Evolutionary conservation across 2,113 vertebrate genomes (phyloP), one percentile per base, ranked within the genome.

Genomic region (Callaeas wilsoni): DNA sequence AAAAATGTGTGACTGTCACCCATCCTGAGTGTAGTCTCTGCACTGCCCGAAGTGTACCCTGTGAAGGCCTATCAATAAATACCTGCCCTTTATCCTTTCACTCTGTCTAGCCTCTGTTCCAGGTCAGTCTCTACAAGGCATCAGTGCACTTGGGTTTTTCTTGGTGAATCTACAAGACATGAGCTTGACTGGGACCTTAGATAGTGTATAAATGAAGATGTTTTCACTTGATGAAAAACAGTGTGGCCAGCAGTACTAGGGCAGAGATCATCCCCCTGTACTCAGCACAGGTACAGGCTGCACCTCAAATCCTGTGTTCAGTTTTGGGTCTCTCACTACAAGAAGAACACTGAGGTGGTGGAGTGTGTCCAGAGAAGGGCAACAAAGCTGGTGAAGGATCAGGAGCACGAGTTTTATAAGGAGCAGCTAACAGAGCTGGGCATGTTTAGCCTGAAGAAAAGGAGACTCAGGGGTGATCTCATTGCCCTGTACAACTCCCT

Each of bases 391-490:
- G 3, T 7, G 33, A 59, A 65, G 27, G 37, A 32, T 37, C 22
- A 67, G 37, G 18, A 81, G 27, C 37, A 33, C 27, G 16, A 6
- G 10, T 16, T 12, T 14, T 67, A 20, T n/a, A 13, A 71, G 50
- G 35, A 44, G 27, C 3, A 37, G 21, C 22, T 64, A 22, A 44
- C 19, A 37, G 15, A 74, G 10, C 5, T 67, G 52, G 4, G 2
- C 0, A 0, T n/a, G 4, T 39, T 74, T 25, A 39, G 3, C 29
- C 33, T 37, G 33, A 12, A 59, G 14, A 27, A 73, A 73, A 49
- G n/a, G 22, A 65, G 22, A 15, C 2, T 65, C 35, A 22, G 5
- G 16, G 18, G 27, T 32, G 14, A 33, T 18, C 12, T 50, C 44
- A 20, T 32, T 41, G 15, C 12, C 32, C 7, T 32, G 32, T 50